These are phyloP conservation scores for Rhabdomys pumilio DNA, from an alignment of 2,797 vertebrate species.

Conservation along the genomic window DNA sequence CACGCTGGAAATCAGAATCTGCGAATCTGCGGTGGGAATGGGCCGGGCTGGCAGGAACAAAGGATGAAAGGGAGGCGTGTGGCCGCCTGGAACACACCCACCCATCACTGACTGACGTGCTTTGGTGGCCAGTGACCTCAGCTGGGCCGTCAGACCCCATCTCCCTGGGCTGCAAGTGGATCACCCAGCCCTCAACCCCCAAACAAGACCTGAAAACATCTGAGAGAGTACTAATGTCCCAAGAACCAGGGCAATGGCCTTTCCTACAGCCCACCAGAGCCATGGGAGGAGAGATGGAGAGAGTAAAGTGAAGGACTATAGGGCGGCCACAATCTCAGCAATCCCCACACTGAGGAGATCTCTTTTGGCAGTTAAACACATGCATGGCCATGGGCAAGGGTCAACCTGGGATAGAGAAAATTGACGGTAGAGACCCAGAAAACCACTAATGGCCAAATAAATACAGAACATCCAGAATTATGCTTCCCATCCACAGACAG, in stretches of 20 bases:
- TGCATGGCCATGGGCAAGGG: not conserved
- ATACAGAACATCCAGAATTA: not conserved
- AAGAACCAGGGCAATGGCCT: not conserved
- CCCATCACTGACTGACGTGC: conserved; percentile 78
- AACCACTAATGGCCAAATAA: not conserved
- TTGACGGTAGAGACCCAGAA: not conserved
- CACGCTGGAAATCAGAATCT: conserved; percentile 82
- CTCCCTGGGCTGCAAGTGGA: not conserved
- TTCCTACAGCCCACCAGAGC: not conserved
- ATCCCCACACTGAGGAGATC: not conserved
- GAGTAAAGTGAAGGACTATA: not conserved
- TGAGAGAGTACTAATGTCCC: not conserved
- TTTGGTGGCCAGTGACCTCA: conserved; percentile 75
- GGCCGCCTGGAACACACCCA: conserved; percentile 66
- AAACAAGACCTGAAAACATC: conserved; percentile 20
- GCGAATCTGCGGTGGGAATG: conserved; percentile 80
- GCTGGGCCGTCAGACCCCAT: conserved; percentile 37
- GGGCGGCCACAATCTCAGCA: fast-evolving
- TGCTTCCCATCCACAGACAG: not conserved
- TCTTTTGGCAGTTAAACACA: not conserved
- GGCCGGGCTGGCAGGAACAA: conserved; percentile 82
- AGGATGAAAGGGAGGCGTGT: conserved; percentile 80
- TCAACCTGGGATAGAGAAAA: not conserved
- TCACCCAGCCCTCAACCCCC: not conserved
- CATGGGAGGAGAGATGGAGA: not conserved